Evolutionary conservation across 2,797 vertebrate genomes (phyloP), one percentile per base, ranked within the genome.

Genomic region (Carduelis carduelis): DNA sequence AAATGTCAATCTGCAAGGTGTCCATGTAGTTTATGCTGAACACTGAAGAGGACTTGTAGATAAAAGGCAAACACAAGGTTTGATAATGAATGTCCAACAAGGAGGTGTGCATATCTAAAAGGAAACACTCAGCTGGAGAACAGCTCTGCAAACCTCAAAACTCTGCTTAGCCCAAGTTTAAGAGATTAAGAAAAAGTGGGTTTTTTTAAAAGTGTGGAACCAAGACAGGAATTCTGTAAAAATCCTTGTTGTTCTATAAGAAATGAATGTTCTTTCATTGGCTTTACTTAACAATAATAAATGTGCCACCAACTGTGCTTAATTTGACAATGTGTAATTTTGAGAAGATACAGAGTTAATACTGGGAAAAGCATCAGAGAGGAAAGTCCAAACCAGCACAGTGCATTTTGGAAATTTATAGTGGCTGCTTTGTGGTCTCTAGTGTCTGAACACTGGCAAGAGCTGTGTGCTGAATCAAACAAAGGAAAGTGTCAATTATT

Each of bases 1-100:
- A 98, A 99, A 99, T 99, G 99, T 99, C 99, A 99, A 99, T 99
- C 98, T 99, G 98, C 98, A 99, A 99, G 99, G 99, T 99, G 99
- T 99, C 99, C 99, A 97, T 99, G 99, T 99, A 99, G 99, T 99
- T 99, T 99, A 99, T 98, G 98, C 98, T 98, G 98, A 99, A 98
- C 98, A 99, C 98, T 98, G 98, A 98, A 98, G 98, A 98, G 98
- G 97, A 98, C 98, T 98, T 98, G 98, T 98, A 99, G 98, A 99
- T 99, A 99, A 99, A 99, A 99, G 99, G 98, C 97, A 98, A 98
- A 99, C 98, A 98, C 98, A 98, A 98, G 98, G 98, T 98, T 98
- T 98, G 98, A 99, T 99, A 99, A 99, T 99, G 98, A 99, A 99
- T 99, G 98, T 99, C 99, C 99, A 99, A 99, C 99, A 99, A 97